phyloP scores from a whole-genome alignment of 64 coral and sea anemone species.

The Dendronephthya gigantea region DNA sequence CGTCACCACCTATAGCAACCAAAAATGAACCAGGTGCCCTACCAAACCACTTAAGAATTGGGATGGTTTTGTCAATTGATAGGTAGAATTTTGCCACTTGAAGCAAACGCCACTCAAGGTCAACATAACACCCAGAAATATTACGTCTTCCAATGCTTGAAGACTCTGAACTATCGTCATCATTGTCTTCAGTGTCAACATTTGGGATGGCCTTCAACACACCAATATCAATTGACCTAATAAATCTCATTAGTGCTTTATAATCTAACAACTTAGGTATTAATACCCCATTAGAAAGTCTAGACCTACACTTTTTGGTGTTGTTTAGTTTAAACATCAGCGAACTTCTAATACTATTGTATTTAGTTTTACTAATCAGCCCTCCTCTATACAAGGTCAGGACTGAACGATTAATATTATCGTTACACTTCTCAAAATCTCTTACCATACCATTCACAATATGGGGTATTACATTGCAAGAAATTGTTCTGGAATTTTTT shows the following conservation, averaged over 20 bases:
- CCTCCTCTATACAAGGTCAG: no score
- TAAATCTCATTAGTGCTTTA: conserved; percentile 35
- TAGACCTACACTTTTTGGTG: no score
- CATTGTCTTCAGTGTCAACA: not conserved
- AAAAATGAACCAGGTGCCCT: conserved; percentile 24
- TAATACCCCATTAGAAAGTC: conserved; percentile 20
- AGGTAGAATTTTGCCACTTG: conserved; percentile 55
- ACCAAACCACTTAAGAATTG: conserved; percentile 65
- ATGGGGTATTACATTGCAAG: no score
- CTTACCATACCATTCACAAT: no score
- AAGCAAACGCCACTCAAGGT: conserved; percentile 49
- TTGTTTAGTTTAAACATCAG: no score
- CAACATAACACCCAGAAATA: not conserved
- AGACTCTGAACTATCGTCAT: not conserved
- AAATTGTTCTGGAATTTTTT: no score
- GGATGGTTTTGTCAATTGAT: conserved; percentile 37
- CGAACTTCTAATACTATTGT: no score
- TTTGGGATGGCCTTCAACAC: not conserved
- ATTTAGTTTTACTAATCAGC: no score
- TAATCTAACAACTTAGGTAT: conserved; percentile 13
- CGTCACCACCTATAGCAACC: conserved; percentile 57
- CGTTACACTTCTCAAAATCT: no score
- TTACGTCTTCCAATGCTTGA: not conserved
- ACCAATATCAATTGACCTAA: conserved; percentile 50
- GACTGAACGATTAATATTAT: no score